A percentile compares a stretch with the other conserved stretches of the same genome.
phyloP scores from a whole-genome alignment of 2,888 invertebrate species.

The Cheilosia soror region DNA sequence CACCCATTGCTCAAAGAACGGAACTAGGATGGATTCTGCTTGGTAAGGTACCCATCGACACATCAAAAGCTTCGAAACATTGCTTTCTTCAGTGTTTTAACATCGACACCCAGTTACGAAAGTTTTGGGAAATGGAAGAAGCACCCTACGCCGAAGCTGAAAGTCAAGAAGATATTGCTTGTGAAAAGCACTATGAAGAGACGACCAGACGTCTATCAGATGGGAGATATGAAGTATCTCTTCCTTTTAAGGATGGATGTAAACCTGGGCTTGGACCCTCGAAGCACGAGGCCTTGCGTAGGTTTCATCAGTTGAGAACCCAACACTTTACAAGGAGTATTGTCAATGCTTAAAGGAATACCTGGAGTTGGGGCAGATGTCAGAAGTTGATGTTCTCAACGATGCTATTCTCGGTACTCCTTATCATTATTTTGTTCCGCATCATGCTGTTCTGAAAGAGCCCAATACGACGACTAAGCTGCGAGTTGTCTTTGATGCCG shows the following conservation, averaged over 20 bases:
- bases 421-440: conserved; percentile 4
- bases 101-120: conserved; percentile 5
- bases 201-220: conserved; percentile 1
- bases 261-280: too few species aligned
- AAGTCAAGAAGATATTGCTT: not conserved
- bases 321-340: not conserved
- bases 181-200: not conserved
- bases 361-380: conserved; percentile 3
- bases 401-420: not conserved
- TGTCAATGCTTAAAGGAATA: conserved; percentile 9
- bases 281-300: too few species aligned
- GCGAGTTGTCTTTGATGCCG: too few species aligned
- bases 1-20: conserved; percentile 20
- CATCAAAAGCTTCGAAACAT: not conserved
- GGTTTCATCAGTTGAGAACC: too few species aligned
- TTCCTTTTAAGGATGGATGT: not conserved
- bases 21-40: conserved; percentile 26
- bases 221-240: conserved; percentile 7
- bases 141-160: not conserved
- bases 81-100: conserved; percentile 5
- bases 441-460: conserved; percentile 20
- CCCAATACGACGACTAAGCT: conserved; percentile 3
- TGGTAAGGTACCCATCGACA: conserved; percentile 3
- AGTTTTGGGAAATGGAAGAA: conserved; percentile 20
- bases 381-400: not conserved